Evolutionary conservation across 2,113 vertebrate genomes (phyloP), one percentile per base, ranked within the genome.

Genomic region (Galeopterus variegatus): DNA sequence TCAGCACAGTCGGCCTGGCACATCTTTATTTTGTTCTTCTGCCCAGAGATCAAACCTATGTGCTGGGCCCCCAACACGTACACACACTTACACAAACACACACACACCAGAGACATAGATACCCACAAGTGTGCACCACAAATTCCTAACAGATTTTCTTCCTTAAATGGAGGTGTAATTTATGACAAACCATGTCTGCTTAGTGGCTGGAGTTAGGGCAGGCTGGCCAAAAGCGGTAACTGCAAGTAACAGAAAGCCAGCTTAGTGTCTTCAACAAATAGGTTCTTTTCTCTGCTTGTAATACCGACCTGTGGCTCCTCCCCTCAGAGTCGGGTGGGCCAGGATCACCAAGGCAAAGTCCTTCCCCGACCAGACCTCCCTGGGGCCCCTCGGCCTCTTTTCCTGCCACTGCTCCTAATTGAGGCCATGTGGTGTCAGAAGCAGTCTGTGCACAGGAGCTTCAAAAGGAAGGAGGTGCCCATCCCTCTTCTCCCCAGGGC

Each of bases 91-190:
- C 52, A 89, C 36, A 70, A 31, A 75, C 10, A 62, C 82, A 65
- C 36, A 75, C 2, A 86, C 8, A 65, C 28, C 15, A 1, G 52
- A 56, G 48, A 7, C 24, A 41, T 10, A 28, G 54, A 31, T 21
- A 41, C 24, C 54, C 9, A n/a, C 33, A 36, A 48, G 52, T 21
- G 33, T 13, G 12, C 26, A 19, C 54, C 33, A 10, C 13, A 82
- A 36, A 81, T 36, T 54, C 54, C 75, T 70, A 65, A 8, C 17
- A 26, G 8, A 77, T 36, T 85, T 70, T 75, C n/a, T 82, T 77
- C 70, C 77, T 89, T 84, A 77, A 90, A 8, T 86, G 52, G 26
- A 94, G 17, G 31, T 48, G 2, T 76, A 92, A 73, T 70, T 95
- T 28, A 31, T 18, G 56, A 81, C 67, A 58, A 86, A 62, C n/a